phyloP scores from a whole-genome alignment of 2,888 invertebrate genomes.

The Pristionchus exspectatus region DNA sequence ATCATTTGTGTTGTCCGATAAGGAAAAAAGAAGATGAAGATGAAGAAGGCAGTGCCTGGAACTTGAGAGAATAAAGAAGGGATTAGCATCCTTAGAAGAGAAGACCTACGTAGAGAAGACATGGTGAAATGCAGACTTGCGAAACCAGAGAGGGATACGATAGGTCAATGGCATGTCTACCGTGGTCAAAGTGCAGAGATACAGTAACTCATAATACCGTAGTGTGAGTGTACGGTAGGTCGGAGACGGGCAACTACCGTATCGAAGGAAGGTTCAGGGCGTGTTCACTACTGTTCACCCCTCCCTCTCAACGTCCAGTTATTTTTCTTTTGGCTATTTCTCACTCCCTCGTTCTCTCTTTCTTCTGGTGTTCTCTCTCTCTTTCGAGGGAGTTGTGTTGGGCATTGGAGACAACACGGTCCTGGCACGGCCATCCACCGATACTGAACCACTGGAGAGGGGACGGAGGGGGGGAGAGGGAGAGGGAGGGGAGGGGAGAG shows the following conservation, averaged over 20 bases:
- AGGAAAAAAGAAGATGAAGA: not conserved
- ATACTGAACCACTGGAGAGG: conserved; percentile 10
- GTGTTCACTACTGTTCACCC: not conserved
- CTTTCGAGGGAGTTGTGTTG: not conserved
- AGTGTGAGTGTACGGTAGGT: not conserved
- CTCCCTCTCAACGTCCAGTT: conserved; percentile 23
- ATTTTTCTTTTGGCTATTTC: not conserved
- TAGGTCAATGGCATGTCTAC: not conserved
- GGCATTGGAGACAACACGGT: conserved; percentile 48
- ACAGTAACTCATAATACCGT: not conserved
- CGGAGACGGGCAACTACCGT: not conserved
- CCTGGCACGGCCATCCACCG: conserved; percentile 50
- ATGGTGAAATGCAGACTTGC: not conserved
- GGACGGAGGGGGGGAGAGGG: not conserved
- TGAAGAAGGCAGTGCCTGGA: not conserved
- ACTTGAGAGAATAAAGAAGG: not conserved
- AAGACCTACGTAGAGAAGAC: not conserved
- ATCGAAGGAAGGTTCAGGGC: not conserved
- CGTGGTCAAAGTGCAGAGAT: not conserved
- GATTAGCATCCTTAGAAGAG: conserved; percentile 20
- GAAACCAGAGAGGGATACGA: not conserved
- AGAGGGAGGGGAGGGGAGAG: not conserved
- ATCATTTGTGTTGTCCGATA: not conserved
- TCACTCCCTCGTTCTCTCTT: not conserved
- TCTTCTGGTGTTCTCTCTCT: not conserved